phyloP scores from a whole-genome alignment of 2,888 invertebrate species.

The Oscheius sp. region DNA sequence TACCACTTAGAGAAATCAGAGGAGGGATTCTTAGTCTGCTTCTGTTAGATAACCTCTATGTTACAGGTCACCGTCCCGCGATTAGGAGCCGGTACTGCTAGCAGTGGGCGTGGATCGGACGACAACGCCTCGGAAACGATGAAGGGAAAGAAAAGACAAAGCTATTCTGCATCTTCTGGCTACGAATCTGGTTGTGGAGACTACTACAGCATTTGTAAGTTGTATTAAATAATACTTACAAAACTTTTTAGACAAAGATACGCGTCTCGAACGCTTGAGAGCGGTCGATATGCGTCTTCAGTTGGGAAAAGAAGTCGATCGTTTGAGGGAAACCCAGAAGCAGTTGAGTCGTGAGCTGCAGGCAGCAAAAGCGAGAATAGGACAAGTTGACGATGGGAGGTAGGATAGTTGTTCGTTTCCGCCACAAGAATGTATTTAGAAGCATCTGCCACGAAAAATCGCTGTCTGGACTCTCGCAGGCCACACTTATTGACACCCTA shows the following conservation, averaged over 20 bases:
- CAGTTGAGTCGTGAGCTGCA: slow-evolving; percentile 77
- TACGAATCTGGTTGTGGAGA: slow-evolving; percentile 58
- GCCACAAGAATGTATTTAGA: neutral
- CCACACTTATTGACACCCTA: slow-evolving; percentile 52
- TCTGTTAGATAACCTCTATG: neutral
- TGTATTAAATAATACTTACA: neutral
- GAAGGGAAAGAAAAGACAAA: slow-evolving; percentile 49
- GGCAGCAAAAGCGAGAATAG: slow-evolving; percentile 77
- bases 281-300: slow-evolving; percentile 37
- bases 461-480: slow-evolving; percentile 47
- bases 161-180: slow-evolving; percentile 60
- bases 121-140: slow-evolving; percentile 42
- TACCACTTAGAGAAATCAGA: slow-evolving; percentile 25
- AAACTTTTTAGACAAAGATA: slow-evolving; percentile 32
- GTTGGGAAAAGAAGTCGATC: slow-evolving; percentile 47
- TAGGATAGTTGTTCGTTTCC: slow-evolving; percentile 23
- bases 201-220: slow-evolving; percentile 57
- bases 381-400: slow-evolving; percentile 54
- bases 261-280: slow-evolving; percentile 29
- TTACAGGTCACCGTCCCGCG: slow-evolving; percentile 49
- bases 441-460: slow-evolving; percentile 41
- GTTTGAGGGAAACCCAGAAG: slow-evolving; percentile 51
- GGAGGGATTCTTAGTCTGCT: neutral
- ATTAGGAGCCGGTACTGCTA: slow-evolving; percentile 47
- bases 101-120: slow-evolving; percentile 52